Conservation (phyloP, 1,140 invertebrate genomes). For the Conus ventricosus region DNA sequence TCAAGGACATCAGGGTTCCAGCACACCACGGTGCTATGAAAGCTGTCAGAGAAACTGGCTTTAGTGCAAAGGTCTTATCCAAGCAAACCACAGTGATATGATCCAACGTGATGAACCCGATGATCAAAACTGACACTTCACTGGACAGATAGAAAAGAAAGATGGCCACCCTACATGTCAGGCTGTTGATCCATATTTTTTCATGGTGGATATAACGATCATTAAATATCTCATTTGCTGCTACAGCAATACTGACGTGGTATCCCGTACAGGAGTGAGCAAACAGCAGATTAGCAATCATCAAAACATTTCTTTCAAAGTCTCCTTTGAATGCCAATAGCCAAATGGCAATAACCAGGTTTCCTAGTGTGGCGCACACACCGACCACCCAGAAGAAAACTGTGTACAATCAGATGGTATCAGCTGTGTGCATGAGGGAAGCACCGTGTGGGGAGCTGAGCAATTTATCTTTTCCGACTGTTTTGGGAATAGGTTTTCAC, state of each 20-base stretch:
- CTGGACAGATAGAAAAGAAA: not conserved
- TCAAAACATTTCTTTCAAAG: not conserved
- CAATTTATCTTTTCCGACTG: no score
- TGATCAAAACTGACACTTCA: not conserved
- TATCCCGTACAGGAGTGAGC: not conserved
- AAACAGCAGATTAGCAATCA: not conserved
- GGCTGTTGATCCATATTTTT: not conserved
- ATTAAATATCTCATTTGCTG: not conserved
- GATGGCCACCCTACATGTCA: not conserved
- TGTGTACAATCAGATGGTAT: not conserved
- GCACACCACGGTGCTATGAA: not conserved
- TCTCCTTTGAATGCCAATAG: not conserved
- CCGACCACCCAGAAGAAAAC: not conserved
- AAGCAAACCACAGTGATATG: not conserved
- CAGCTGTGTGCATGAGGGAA: not conserved
- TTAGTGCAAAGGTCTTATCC: not conserved
- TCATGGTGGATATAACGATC: not conserved
- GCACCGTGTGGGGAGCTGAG: no score
- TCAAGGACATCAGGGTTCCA: not conserved
- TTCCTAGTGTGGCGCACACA: not conserved
- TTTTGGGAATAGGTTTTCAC: no score
- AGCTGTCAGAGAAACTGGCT: not conserved
- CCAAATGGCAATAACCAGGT: not conserved
- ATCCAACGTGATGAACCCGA: not conserved
- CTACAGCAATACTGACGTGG: not conserved